Percentiles rank a stretch among this genome's conserved stretches.
Conservation (phyloP, 1,140 invertebrate genomes). For the Aphelenchoides besseyi region DNA sequence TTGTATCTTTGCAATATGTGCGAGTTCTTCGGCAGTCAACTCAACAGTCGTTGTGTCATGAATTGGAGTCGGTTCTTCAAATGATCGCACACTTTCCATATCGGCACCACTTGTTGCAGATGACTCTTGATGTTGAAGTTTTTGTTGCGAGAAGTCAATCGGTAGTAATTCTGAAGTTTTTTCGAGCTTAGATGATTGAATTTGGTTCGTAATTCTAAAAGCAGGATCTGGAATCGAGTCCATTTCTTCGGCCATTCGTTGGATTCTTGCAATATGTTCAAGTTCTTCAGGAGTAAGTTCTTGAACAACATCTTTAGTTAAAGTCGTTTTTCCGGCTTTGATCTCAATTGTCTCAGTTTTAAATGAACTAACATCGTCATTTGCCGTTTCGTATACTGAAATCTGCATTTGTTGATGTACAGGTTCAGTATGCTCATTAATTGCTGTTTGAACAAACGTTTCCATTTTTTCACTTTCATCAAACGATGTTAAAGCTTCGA, state of each 20-base stretch:
- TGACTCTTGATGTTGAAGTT: constrained; percentile 15
- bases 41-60: neutral
- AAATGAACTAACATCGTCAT: too few relatives aligned
- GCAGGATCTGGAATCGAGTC: neutral
- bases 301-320: too few relatives aligned
- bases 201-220: too few relatives aligned
- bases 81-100: neutral
- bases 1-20: constrained; percentile 30
- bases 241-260: constrained; percentile 22
- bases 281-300: constrained; percentile 29
- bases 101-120: constrained; percentile 11
- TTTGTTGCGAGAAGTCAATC: constrained; percentile 8
- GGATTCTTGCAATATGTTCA: constrained; percentile 31
- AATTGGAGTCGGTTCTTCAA: neutral
- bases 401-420: too few relatives aligned
- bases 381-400: too few relatives aligned
- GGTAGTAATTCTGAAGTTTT: neutral
- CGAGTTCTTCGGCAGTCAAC: constrained; percentile 36
- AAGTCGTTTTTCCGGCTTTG: too few relatives aligned
- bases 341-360: too few relatives aligned
- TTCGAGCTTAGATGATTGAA: too few relatives aligned
- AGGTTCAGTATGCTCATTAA: too few relatives aligned
- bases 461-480: too few relatives aligned
- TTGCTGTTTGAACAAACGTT: too few relatives aligned
- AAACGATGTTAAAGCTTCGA: too few relatives aligned